A percentile compares a stretch with the other conserved stretches of the same genome.
phyloP scores from a whole-genome alignment of 2,113 vertebrate species.

The Dolichallabes microphthalmus region DNA sequence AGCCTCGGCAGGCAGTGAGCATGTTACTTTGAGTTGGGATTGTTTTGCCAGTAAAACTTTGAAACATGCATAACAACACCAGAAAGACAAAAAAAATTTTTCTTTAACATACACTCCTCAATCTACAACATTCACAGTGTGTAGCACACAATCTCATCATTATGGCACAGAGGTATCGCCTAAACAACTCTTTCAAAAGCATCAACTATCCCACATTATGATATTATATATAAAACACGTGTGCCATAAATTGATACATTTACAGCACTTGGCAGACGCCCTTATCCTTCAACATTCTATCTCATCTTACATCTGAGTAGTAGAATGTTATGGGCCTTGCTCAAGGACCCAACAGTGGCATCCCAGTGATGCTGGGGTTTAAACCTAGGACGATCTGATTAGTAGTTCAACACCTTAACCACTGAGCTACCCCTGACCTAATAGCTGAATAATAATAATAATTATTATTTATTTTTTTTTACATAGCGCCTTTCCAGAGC shows the following conservation, averaged over 20 bases:
- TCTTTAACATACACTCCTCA: background rate
- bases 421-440: background rate
- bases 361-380: too few species aligned
- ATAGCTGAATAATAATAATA: background rate
- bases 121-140: background rate
- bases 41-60: constrained; percentile 4
- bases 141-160: background rate
- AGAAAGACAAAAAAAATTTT: background rate
- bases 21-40: background rate
- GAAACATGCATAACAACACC: background rate
- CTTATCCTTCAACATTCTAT: too few species aligned
- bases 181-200: background rate
- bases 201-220: background rate
- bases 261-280: too few species aligned
- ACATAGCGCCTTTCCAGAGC: too few species aligned
- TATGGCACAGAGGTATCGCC: background rate
- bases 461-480: too few species aligned
- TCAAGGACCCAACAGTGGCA: too few species aligned
- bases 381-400: too few species aligned
- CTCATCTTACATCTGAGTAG: too few species aligned
- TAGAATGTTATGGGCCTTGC: too few species aligned
- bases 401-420: too few species aligned
- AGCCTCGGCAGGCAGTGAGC: background rate
- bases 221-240: background rate
- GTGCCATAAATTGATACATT: background rate